A percentile compares a stretch with the other conserved stretches of the same genome.
Evolutionary conservation across 2,797 vertebrate species (phyloP).

Genomic region (Lithobates pipiens): DNA sequence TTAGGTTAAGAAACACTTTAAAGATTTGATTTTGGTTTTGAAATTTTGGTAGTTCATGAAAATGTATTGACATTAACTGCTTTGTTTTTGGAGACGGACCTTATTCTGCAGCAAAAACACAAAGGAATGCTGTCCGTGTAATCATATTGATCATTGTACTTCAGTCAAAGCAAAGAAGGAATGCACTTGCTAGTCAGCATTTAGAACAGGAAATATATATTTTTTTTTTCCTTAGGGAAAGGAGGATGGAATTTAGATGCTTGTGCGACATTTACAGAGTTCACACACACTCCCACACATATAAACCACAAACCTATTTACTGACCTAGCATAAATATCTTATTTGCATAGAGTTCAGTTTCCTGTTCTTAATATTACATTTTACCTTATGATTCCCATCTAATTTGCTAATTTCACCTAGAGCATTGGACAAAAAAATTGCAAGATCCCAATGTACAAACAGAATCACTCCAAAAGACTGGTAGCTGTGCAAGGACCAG

Average conservation of each 20-base stretch:
- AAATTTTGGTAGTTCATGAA: too few relatives aligned
- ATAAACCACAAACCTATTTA: constrained; percentile 8
- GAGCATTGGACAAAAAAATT: too few relatives aligned
- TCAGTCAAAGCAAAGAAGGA: background rate
- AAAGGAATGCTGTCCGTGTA: background rate
- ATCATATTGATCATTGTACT: background rate
- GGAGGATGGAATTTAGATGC: constrained; percentile 42
- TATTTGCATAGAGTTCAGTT: background rate
- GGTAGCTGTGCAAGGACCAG: too few relatives aligned
- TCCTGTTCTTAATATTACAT: too few relatives aligned
- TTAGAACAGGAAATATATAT: constrained; percentile 47
- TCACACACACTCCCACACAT: background rate
- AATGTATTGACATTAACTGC: too few relatives aligned
- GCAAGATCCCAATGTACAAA: too few relatives aligned
- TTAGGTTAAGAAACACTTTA: too few relatives aligned
- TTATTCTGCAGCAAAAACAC: background rate
- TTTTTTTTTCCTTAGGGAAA: constrained; percentile 56
- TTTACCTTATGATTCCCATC: too few relatives aligned
- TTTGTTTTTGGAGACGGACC: too few relatives aligned
- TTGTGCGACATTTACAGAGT: constrained; percentile 9
- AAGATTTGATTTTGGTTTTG: too few relatives aligned
- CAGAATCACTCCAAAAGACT: too few relatives aligned
- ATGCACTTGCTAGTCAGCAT: constrained; percentile 43
- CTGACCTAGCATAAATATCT: background rate
- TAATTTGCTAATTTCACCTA: too few relatives aligned